A percentile compares a stretch with the other conserved stretches of the same genome.
phyloP scores from a whole-genome alignment of 2,888 invertebrate genomes.

The Aelia acuminata region DNA sequence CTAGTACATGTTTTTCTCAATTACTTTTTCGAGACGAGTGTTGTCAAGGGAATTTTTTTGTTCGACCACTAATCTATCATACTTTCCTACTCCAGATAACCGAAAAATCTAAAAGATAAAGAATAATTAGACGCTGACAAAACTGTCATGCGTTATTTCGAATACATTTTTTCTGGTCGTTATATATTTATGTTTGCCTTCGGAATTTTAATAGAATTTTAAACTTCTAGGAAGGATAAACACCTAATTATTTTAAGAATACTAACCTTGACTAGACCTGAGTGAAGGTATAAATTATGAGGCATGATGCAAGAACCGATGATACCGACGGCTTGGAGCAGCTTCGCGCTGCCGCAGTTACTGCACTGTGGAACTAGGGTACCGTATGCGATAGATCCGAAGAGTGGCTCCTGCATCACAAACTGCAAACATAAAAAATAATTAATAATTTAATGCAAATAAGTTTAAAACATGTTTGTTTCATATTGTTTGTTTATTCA shows the following conservation, averaged over 20 bases:
- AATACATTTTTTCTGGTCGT: background rate
- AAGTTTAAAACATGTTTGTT: too few relatives aligned
- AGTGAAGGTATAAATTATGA: conserved; percentile 90
- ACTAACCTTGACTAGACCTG: conserved; percentile 85
- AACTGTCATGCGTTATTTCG: too few relatives aligned
- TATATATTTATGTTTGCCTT: background rate
- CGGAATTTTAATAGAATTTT: background rate
- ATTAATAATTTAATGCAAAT: background rate
- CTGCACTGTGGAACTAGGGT: conserved; percentile 85
- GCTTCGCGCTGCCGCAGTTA: conserved; percentile 77
- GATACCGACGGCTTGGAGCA: conserved; percentile 83
- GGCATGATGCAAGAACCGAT: conserved; percentile 93
- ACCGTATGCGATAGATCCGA: conserved; percentile 76
- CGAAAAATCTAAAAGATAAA: too few relatives aligned
- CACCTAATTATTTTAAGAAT: background rate
- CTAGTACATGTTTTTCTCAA: too few relatives aligned
- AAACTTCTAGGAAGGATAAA: background rate
- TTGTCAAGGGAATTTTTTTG: too few relatives aligned
- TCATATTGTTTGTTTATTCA: too few relatives aligned
- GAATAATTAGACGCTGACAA: too few relatives aligned
- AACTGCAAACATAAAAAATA: background rate
- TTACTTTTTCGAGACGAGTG: too few relatives aligned
- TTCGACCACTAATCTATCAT: too few relatives aligned
- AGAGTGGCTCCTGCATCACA: conserved; percentile 16
- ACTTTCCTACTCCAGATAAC: too few relatives aligned